Conservation (phyloP, 2,113 vertebrate species). For the Rhabdomys dilectus region DNA sequence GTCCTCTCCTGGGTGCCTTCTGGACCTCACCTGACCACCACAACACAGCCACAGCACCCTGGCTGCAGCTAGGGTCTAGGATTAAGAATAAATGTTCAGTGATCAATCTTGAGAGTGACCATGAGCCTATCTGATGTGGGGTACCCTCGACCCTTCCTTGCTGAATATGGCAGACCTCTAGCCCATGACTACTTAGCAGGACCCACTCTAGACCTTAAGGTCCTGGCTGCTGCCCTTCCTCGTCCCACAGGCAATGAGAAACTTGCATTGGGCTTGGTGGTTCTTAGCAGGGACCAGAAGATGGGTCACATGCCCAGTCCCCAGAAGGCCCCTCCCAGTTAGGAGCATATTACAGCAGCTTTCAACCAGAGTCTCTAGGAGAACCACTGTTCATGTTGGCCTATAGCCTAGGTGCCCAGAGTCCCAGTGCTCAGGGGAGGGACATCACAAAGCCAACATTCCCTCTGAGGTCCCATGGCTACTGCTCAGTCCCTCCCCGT, state of each 20-base stretch:
- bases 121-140: not conserved
- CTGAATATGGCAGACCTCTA: not conserved
- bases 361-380: not conserved
- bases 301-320: not conserved
- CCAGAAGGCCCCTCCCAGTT: not conserved
- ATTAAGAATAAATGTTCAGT: conserved; percentile 64
- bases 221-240: not conserved
- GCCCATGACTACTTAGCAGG: not conserved
- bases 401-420: not conserved
- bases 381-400: not conserved
- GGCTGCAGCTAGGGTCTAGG: not conserved
- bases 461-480: not conserved
- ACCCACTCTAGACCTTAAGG: not conserved
- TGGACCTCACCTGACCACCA: fast-evolving
- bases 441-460: not conserved
- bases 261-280: not conserved
- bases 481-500: not conserved
- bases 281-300: not conserved
- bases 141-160: too few relatives aligned
- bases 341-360: too few relatives aligned
- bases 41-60: not conserved
- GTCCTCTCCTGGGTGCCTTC: not conserved
- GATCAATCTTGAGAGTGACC: not conserved
- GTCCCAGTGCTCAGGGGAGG: not conserved
- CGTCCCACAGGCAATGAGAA: not conserved